These are phyloP conservation scores for Glaucomys volans DNA, from an alignment of 2,113 vertebrate species.

Conservation along the genomic window DNA sequence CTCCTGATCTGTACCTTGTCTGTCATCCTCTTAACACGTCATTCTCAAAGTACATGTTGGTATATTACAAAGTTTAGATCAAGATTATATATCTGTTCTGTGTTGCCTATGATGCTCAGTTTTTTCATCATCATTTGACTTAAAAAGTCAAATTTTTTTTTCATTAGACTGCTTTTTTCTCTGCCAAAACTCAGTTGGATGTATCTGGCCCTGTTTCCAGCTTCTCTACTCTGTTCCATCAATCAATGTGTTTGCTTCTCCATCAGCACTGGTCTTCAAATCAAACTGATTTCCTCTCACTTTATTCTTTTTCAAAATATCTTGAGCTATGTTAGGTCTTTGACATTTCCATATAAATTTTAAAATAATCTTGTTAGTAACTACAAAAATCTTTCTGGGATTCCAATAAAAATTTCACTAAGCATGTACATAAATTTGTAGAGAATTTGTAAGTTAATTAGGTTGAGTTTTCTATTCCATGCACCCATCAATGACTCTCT, in stretches of 20 bases:
- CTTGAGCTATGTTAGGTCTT: not conserved
- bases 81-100: not conserved
- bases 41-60: not conserved
- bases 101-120: not conserved
- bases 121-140: not conserved
- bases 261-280: not conserved
- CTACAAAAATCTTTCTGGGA: not conserved
- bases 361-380: not conserved
- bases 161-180: not conserved
- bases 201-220: not conserved
- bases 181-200: not conserved
- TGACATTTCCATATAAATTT: not conserved
- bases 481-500: not conserved
- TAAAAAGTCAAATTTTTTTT: too few relatives aligned
- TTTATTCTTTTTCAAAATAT: not conserved
- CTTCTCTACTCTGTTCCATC: not conserved
- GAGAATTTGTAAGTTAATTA: not conserved
- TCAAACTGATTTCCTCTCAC: not conserved
- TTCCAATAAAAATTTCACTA: not conserved
- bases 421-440: not conserved
- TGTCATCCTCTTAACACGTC: not conserved
- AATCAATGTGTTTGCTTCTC: not conserved
- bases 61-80: not conserved
- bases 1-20: not conserved
- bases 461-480: not conserved